phyloP scores from a whole-genome alignment of 2,888 invertebrate species.

The Leucophenga maculata region DNA sequence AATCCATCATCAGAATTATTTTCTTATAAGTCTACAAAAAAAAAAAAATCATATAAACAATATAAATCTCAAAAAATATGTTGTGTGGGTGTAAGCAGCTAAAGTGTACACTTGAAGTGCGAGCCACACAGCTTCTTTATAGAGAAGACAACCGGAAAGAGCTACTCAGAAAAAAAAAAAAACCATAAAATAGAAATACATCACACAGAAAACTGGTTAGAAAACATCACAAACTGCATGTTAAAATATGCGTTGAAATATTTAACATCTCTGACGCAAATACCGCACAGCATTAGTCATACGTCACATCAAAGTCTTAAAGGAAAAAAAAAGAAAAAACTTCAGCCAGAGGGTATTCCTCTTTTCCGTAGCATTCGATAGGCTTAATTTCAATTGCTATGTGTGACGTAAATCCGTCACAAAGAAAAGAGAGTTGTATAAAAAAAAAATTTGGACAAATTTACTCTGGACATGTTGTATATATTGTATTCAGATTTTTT shows the following conservation, averaged over 20 bases:
- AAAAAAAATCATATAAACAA: too few species aligned
- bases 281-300: slow-evolving; percentile 11
- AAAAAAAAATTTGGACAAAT: background rate
- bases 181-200: background rate
- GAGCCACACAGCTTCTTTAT: too few species aligned
- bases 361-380: background rate
- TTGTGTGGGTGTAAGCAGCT: too few species aligned
- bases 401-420: slow-evolving; percentile 11
- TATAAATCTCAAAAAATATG: too few species aligned
- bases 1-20: too few species aligned
- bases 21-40: too few species aligned
- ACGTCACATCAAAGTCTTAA: background rate
- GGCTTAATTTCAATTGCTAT: background rate
- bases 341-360: slow-evolving; percentile 1
- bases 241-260: background rate
- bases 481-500: background rate
- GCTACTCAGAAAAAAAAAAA: background rate
- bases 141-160: slow-evolving; percentile 12
- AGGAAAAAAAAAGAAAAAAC: background rate
- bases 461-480: background rate
- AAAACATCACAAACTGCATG: background rate
- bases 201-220: slow-evolving; percentile 5
- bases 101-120: too few species aligned
- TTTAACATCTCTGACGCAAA: slow-evolving; percentile 9
- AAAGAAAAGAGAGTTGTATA: background rate